These are phyloP conservation scores for Coendou prehensilis DNA, from an alignment of 2,797 vertebrate genomes.

Conservation along the genomic window DNA sequence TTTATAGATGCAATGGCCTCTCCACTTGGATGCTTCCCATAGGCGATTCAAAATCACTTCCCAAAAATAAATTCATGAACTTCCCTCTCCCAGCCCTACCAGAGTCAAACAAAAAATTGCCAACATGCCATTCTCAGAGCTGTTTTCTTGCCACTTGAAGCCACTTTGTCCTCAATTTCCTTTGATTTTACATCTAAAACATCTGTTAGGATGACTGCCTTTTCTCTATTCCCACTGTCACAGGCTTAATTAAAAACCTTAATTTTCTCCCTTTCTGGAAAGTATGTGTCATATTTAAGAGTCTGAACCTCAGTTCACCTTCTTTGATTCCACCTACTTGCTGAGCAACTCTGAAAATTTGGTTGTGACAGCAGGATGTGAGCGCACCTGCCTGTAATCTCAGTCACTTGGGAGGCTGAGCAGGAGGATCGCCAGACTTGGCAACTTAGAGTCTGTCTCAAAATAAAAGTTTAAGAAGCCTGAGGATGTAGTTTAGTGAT, in stretches of 20 bases:
- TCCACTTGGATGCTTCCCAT: background rate
- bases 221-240: background rate
- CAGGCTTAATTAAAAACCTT: background rate
- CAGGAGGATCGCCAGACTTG: background rate
- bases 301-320: background rate
- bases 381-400: background rate
- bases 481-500: background rate
- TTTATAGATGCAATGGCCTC: background rate
- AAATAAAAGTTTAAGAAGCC: background rate
- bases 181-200: slow-evolving; percentile 9
- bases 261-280: background rate
- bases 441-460: background rate
- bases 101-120: background rate
- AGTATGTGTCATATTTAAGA: background rate
- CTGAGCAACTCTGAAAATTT: background rate
- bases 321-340: background rate
- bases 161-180: background rate
- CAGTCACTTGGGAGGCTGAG: background rate
- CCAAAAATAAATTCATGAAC: background rate
- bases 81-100: background rate
- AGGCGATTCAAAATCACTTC: background rate
- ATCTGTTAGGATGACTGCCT: background rate
- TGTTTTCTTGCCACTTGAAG: background rate
- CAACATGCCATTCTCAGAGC: background rate
- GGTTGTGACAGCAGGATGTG: background rate